phyloP scores from a whole-genome alignment of 2,888 invertebrate species.

The Nomada flava region DNA sequence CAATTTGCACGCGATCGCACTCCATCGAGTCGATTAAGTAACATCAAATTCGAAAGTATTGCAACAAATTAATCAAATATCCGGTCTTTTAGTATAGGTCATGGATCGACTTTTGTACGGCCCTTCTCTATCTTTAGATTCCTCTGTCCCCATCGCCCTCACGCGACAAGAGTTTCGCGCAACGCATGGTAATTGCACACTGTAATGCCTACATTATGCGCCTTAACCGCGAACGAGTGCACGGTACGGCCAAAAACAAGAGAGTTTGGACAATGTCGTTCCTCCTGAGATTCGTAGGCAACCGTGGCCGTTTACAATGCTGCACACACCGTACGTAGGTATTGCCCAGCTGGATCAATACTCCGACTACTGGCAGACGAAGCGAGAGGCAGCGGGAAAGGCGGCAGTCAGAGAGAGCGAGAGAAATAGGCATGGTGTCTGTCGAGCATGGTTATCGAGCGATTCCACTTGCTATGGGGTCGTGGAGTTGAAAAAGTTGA shows the following conservation, averaged over 20 bases:
- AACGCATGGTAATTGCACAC: not conserved
- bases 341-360: constrained; percentile 61
- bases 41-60: not conserved
- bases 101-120: not conserved
- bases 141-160: not conserved
- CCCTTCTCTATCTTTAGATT: not conserved
- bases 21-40: not conserved
- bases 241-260: not conserved
- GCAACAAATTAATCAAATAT: not conserved
- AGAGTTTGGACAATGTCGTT: not conserved
- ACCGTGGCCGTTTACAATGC: constrained; percentile 39
- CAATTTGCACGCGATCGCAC: not conserved
- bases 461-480: constrained; percentile 41
- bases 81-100: not conserved
- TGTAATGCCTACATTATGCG: not conserved
- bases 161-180: not conserved
- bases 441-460: constrained; percentile 54
- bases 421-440: constrained; percentile 47
- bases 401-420: not conserved
- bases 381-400: constrained; percentile 34
- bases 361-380: constrained; percentile 46
- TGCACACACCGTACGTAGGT: constrained; percentile 50
- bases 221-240: not conserved
- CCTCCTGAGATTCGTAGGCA: constrained; percentile 29
- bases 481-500: constrained; percentile 12